Conservation (phyloP, 2,113 vertebrate genomes). For the Cyprinodon brontotheroides region DNA sequence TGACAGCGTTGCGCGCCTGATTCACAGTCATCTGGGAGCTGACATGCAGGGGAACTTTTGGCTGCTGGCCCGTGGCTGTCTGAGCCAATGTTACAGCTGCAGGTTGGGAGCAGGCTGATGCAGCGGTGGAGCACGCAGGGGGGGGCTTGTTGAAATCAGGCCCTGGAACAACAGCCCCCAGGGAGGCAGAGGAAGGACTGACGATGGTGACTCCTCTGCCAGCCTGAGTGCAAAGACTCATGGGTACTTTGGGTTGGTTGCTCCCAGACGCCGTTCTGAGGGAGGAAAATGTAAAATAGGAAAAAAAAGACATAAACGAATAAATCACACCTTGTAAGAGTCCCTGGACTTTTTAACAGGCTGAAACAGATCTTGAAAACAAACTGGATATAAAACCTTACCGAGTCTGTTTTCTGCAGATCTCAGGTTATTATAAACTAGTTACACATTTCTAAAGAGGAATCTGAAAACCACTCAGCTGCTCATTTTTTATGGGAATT, state of each 20-base stretch:
- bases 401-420: not conserved
- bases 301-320: not conserved
- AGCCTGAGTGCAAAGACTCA: slow-evolving; percentile 84
- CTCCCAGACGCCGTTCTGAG: slow-evolving; percentile 84
- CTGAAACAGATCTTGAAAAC: not conserved
- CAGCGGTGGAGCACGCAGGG: slow-evolving; percentile 63
- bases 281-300: slow-evolving; percentile 9
- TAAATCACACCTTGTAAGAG: not conserved
- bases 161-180: slow-evolving; percentile 83
- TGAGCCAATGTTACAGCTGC: slow-evolving; percentile 85
- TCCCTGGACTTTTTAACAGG: not conserved
- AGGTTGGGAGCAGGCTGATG: slow-evolving; percentile 74
- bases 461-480: slow-evolving; percentile 1
- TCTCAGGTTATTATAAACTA: slow-evolving; percentile 11
- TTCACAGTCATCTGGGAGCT: slow-evolving; percentile 96
- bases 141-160: slow-evolving; percentile 79
- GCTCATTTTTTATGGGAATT: slow-evolving; percentile 3
- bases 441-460: not conserved
- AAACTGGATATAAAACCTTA: not conserved
- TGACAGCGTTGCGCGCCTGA: slow-evolving; percentile 91
- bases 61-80: slow-evolving; percentile 87
- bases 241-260: slow-evolving; percentile 87
- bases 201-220: slow-evolving; percentile 86
- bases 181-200: slow-evolving; percentile 84
- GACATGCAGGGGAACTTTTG: slow-evolving; percentile 90